A percentile compares a stretch with the other conserved stretches of the same genome.
Evolutionary conservation across 2,888 invertebrate species (phyloP).

Genomic region (Drosophila mimetica): DNA sequence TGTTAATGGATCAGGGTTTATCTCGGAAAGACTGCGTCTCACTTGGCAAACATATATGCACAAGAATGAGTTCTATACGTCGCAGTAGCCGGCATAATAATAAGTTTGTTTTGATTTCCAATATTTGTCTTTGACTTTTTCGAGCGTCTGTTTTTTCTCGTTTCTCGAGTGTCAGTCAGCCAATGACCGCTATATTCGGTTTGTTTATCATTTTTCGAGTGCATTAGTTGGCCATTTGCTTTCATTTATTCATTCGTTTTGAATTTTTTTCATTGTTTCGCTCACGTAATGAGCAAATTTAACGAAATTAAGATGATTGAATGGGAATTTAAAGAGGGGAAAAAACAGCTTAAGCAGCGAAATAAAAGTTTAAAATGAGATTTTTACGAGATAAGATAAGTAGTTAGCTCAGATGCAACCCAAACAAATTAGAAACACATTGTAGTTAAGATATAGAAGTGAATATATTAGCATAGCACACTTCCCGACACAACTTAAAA

Average conservation of each 20-base stretch:
- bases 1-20: constrained; percentile 38
- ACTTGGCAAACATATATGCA: constrained; percentile 8
- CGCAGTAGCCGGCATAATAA: constrained; percentile 34
- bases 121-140: constrained; percentile 25
- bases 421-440: constrained; percentile 16
- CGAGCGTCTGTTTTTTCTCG: constrained; percentile 22
- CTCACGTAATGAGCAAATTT: constrained; percentile 11
- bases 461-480: constrained; percentile 26
- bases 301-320: constrained; percentile 17
- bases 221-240: constrained; percentile 15
- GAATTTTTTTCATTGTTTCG: background rate
- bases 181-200: constrained; percentile 45
- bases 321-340: background rate
- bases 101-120: constrained; percentile 34
- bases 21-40: constrained; percentile 7
- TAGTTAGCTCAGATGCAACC: constrained; percentile 8
- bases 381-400: background rate
- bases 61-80: constrained; percentile 16
- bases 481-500: constrained; percentile 7
- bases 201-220: constrained; percentile 25
- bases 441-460: constrained; percentile 1
- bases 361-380: background rate
- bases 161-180: constrained; percentile 25
- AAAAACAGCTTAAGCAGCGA: background rate
- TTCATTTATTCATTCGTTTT: constrained; percentile 5